A percentile compares a stretch with the other conserved stretches of the same genome.
These are phyloP conservation scores for Meles meles DNA, from an alignment of 2,113 vertebrate genomes.

Conservation along the genomic window DNA sequence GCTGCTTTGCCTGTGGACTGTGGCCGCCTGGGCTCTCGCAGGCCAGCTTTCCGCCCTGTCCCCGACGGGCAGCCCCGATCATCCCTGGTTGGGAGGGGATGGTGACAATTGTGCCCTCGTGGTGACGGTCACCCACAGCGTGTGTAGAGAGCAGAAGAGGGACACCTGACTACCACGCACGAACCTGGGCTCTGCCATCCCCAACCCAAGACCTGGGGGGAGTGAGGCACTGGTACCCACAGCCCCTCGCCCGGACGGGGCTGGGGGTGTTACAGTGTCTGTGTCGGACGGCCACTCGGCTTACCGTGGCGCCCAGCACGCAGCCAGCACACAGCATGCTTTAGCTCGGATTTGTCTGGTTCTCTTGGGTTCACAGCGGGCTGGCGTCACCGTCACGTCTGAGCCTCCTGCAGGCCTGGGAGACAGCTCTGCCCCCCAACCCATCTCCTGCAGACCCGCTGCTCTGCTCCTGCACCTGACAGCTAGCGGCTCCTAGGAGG, in stretches of 20 bases:
- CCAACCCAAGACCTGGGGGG: not conserved
- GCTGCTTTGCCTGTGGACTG: not conserved
- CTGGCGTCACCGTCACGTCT: not conserved
- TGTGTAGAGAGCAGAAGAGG: rapidly evolving
- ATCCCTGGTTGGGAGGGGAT: rapidly evolving
- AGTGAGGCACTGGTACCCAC: not conserved
- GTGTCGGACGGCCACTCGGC: not conserved
- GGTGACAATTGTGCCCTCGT: not conserved
- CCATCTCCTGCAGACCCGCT: not conserved
- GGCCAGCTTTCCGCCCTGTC: not conserved
- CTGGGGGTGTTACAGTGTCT: not conserved
- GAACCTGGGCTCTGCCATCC: not conserved
- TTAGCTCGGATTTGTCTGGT: too few species aligned
- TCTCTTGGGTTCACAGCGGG: not conserved
- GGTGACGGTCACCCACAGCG: not conserved
- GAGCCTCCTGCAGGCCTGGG: not conserved
- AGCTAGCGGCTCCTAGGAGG: not conserved
- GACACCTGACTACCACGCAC: rapidly evolving
- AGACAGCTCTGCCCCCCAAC: not conserved
- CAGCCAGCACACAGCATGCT: too few species aligned
- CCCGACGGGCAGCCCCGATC: rapidly evolving
- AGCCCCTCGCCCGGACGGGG: rapidly evolving
- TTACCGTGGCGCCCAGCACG: not conserved
- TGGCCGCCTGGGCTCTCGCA: not conserved
- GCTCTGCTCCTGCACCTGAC: not conserved